Base-by-base conservation (phyloP, 2,888 invertebrate genomes). In the Rhopalosiphum nymphaeae region DNA sequence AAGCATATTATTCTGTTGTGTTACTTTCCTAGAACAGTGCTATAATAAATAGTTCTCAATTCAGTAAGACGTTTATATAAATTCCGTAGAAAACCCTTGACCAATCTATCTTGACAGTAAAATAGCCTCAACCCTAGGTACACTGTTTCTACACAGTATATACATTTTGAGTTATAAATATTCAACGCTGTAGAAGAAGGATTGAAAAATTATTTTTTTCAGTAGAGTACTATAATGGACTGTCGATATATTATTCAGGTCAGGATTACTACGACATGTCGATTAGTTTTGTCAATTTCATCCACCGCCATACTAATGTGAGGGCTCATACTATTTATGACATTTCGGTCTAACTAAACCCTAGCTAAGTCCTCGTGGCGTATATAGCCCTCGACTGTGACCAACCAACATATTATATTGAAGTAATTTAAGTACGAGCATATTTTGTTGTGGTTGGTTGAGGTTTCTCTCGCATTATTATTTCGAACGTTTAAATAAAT, bases 21-120 rank as follows among this genome's bases (percentile, higher is more conserved):
- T 0, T 49, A 25, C 11, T 53, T n/a, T 89, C 13, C 42, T 44
- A 44, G n/a, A 85, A 91, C 29, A 29, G 57, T 16, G 4, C 26
- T 26, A 61, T 87, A 92, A 92, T 26, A 49, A 87, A 92, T 87
- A 61, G 86, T 86, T 91, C 26, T 86, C 86, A 57, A 86, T 91
- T 46, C 86, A 36, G 44, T 61, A 61, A 92, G 46, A 87, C 61
- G 86, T 87, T 61, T 44, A 44, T 61, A 92, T 92, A 61, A 87
- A 92, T 61, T 46, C 46, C n/a, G 61, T 29, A 87, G 9, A 16
- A 46, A 57, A 36, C 46, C n/a, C 46, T 16, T 36, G 57, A 57
- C 13, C 56, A 57, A 57, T 85, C 56, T 57, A 46, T 91, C 21
- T 46, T 46, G 53, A 56, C 36, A 36, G 88, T 36, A 56, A 88